These are phyloP conservation scores for Melanotaenia parkinsoni DNA, from an alignment of 2,797 vertebrate genomes.

Conservation along the genomic window DNA sequence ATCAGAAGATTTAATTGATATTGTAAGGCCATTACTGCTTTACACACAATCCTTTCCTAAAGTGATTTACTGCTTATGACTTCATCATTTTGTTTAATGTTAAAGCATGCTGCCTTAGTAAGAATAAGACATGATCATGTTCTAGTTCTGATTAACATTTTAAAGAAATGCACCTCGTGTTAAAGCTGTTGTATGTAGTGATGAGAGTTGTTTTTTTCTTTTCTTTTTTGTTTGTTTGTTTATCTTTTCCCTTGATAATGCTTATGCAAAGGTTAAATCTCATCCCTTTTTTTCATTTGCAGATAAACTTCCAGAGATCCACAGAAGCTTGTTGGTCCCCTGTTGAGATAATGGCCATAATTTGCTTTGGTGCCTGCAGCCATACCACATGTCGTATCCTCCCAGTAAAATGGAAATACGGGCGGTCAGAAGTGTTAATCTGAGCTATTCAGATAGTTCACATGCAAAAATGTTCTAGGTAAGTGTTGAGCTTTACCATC, in stretches of 20 bases:
- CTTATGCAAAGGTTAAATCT: constrained; percentile 3
- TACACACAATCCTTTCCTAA: constrained; percentile 1
- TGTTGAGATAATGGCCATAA: not conserved
- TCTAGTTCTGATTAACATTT: constrained; percentile 1
- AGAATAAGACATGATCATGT: not conserved
- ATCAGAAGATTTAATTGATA: constrained; percentile 43
- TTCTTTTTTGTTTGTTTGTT: not conserved
- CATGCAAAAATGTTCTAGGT: constrained; percentile 1
- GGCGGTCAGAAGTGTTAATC: not conserved
- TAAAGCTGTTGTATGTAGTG: not conserved
- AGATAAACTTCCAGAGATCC: not conserved
- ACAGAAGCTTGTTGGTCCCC: not conserved
- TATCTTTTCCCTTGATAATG: not conserved
- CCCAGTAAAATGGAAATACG: not conserved
- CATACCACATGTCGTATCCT: not conserved
- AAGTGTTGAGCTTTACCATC: not conserved
- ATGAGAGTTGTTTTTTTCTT: not conserved
- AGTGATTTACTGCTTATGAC: not conserved
- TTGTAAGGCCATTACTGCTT: constrained; percentile 28
- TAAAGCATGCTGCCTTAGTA: not conserved
- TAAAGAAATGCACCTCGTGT: not conserved
- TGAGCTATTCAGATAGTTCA: not conserved
- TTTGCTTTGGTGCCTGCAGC: not conserved
- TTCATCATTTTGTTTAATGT: not conserved
- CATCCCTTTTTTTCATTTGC: constrained; percentile 2